Evolutionary conservation across 2,113 vertebrate genomes (phyloP).

Genomic region (Pedetes capensis): DNA sequence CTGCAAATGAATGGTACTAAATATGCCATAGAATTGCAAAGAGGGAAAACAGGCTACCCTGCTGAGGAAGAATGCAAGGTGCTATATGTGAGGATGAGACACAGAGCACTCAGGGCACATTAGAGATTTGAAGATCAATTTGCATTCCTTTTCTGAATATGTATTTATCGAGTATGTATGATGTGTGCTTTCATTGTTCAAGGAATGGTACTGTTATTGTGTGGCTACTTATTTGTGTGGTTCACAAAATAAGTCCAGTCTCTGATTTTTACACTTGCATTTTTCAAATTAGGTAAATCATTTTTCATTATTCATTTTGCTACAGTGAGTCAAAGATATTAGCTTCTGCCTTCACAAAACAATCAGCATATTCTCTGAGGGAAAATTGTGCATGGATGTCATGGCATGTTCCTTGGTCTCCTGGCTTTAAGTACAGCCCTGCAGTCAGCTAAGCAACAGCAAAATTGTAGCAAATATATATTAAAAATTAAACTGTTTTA

Average conservation of each 20-base stretch:
- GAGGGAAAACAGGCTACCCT: not conserved
- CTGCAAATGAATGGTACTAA: not conserved
- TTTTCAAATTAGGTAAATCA: not conserved
- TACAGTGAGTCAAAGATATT: not conserved
- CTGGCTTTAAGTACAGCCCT: not conserved
- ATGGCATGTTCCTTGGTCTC: not conserved
- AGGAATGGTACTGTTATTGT: not conserved
- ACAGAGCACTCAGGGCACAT: not conserved
- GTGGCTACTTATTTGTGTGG: no score
- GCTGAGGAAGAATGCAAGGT: not conserved
- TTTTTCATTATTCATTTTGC: not conserved
- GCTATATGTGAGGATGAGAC: no score
- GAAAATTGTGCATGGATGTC: not conserved
- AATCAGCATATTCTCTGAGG: not conserved
- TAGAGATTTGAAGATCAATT: not conserved
- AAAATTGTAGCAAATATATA: not conserved
- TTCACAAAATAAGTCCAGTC: not conserved
- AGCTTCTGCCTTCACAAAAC: not conserved
- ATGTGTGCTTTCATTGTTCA: not conserved
- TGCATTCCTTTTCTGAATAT: not conserved
- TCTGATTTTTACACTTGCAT: not conserved
- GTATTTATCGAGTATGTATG: not conserved
- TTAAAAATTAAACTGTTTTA: constrained; percentile 45
- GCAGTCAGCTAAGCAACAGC: not conserved
- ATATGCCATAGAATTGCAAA: not conserved